These are phyloP conservation scores for Oligia latruncula DNA, from an alignment of 2,888 invertebrate genomes.

Conservation along the genomic window DNA sequence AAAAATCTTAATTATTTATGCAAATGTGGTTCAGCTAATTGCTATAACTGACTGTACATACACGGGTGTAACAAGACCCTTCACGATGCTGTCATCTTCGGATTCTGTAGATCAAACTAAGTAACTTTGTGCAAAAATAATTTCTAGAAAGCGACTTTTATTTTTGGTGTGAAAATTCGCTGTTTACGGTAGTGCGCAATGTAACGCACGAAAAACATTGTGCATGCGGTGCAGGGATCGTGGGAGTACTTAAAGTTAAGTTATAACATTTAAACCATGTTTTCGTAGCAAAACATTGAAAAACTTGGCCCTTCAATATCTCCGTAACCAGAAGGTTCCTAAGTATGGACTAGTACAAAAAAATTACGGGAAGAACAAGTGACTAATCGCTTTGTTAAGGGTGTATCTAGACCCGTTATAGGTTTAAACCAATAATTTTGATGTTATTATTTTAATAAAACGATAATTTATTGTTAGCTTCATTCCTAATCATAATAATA, in stretches of 20 bases:
- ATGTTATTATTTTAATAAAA: background rate
- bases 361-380: background rate
- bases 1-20: too few relatives aligned
- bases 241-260: background rate
- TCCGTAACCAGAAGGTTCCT: background rate
- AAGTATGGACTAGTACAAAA: background rate
- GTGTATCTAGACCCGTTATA: background rate
- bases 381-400: background rate
- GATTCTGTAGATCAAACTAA: background rate
- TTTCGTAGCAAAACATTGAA: background rate
- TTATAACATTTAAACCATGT: background rate
- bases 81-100: background rate
- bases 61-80: background rate
- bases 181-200: background rate
- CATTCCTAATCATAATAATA: background rate
- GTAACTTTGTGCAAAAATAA: background rate
- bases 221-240: background rate
- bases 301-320: background rate
- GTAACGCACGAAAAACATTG: background rate
- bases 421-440: background rate
- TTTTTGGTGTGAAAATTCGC: background rate
- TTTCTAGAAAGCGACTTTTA: background rate
- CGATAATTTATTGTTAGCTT: background rate
- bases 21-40: too few relatives aligned
- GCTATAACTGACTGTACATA: background rate